Conservation (phyloP, 2,797 vertebrate genomes). For the Chelidonichthys spinosus region DNA sequence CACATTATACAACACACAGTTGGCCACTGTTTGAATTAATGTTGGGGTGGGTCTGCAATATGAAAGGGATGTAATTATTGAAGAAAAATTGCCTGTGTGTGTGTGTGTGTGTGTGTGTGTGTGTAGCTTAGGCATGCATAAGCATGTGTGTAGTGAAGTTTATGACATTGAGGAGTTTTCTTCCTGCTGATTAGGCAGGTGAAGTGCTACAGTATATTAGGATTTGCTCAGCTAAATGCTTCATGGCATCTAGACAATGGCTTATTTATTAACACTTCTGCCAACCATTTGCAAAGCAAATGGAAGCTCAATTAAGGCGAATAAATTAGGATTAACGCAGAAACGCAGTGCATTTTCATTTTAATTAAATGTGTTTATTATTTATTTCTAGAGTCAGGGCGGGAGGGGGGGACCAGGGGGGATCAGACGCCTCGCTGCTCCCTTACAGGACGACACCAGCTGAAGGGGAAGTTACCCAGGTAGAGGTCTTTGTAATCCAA, state of each 20-base stretch:
- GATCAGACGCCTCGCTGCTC: constrained; percentile 53
- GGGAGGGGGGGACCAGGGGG: constrained; percentile 13
- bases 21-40: constrained; percentile 72
- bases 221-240: constrained; percentile 79
- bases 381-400: constrained; percentile 75
- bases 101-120: constrained; percentile 5
- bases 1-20: constrained; percentile 52
- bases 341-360: constrained; percentile 80
- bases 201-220: constrained; percentile 76
- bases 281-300: constrained; percentile 77
- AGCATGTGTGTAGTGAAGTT: constrained; percentile 37
- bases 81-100: constrained; percentile 36
- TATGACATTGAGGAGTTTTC: constrained; percentile 66
- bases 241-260: constrained; percentile 78
- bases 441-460: constrained; percentile 40
- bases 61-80: constrained; percentile 72
- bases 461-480: constrained; percentile 36
- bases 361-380: constrained; percentile 86
- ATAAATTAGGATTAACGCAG: constrained; percentile 84
- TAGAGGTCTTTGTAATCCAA: constrained; percentile 36
- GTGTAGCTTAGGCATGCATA: neutral
- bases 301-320: constrained; percentile 81
- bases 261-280: constrained; percentile 80
- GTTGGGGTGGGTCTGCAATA: constrained; percentile 56
- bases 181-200: constrained; percentile 74